These are phyloP conservation scores for Eumerus sabulonum DNA, from an alignment of 2,888 invertebrate species.

Conservation along the genomic window DNA sequence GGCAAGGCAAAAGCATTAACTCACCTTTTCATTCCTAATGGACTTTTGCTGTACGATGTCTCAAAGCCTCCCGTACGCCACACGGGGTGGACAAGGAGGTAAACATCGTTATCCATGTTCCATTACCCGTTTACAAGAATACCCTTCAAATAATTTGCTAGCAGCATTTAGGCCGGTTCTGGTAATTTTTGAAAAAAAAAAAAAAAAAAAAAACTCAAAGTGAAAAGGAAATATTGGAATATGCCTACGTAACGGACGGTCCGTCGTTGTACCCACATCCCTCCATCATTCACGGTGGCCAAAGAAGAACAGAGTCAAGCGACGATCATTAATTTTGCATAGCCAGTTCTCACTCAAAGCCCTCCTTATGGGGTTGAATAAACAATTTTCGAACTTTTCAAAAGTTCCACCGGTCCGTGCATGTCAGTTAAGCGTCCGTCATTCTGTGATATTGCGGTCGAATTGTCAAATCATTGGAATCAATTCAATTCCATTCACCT, in stretches of 20 bases:
- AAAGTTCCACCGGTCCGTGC: slow-evolving; percentile 7
- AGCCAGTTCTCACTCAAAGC: slow-evolving; percentile 32
- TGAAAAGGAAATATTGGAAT: too few relatives aligned
- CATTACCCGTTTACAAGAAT: slow-evolving; percentile 55
- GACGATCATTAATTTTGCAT: slow-evolving; percentile 57
- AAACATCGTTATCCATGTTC: slow-evolving; percentile 18
- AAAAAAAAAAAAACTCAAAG: neutral
- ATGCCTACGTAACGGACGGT: too few relatives aligned
- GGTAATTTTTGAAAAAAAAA: slow-evolving; percentile 43
- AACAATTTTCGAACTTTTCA: slow-evolving; percentile 7
- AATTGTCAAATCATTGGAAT: slow-evolving; percentile 50
- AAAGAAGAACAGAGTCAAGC: neutral
- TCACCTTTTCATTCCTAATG: slow-evolving; percentile 61
- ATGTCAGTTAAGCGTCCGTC: slow-evolving; percentile 4
- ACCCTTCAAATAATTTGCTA: slow-evolving; percentile 47
- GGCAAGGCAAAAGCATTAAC: slow-evolving; percentile 7
- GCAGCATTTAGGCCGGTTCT: slow-evolving; percentile 45
- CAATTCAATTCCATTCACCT: slow-evolving; percentile 50
- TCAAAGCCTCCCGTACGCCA: neutral
- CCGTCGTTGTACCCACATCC: too few relatives aligned
- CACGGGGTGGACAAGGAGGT: neutral
- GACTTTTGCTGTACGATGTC: slow-evolving; percentile 44
- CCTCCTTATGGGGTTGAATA: slow-evolving; percentile 31
- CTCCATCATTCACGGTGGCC: too few relatives aligned
- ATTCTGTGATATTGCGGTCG: slow-evolving; percentile 34